phyloP scores from a whole-genome alignment of 2,888 invertebrate species.

The Meghimatium bilineatum region DNA sequence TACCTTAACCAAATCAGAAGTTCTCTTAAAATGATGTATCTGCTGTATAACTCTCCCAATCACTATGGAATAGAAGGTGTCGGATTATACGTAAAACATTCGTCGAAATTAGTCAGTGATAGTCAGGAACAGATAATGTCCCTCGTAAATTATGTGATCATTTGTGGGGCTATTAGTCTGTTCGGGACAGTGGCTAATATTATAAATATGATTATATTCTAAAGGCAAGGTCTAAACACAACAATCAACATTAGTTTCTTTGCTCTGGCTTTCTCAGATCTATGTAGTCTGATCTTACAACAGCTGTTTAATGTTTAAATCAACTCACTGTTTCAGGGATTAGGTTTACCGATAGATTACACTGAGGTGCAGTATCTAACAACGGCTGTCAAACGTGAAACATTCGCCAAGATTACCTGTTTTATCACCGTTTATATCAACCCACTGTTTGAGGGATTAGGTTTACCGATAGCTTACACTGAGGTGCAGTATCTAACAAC shows the following conservation, averaged over 20 bases:
- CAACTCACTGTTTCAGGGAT: background rate
- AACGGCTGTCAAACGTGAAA: background rate
- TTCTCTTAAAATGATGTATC: no score
- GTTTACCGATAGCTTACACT: no score
- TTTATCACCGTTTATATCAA: background rate
- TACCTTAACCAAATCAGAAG: no score
- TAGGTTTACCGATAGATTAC: background rate
- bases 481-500: no score
- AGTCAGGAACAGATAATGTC: background rate
- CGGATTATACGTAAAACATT: no score
- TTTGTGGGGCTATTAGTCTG: background rate
- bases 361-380: no score
- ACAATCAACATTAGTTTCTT: constrained; percentile 9
- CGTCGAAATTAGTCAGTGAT: background rate
- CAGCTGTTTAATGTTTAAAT: background rate
- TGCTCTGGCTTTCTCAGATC: background rate
- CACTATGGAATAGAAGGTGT: no score
- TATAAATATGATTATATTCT: background rate
- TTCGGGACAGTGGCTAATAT: background rate
- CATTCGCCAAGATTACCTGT: no score
- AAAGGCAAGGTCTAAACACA: background rate
- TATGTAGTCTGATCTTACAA: background rate
- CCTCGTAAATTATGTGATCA: background rate
- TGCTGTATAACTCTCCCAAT: no score
- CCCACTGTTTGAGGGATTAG: no score